These are phyloP conservation scores for Apotomis betuletana DNA, from an alignment of 2,888 invertebrate genomes.

Conservation along the genomic window DNA sequence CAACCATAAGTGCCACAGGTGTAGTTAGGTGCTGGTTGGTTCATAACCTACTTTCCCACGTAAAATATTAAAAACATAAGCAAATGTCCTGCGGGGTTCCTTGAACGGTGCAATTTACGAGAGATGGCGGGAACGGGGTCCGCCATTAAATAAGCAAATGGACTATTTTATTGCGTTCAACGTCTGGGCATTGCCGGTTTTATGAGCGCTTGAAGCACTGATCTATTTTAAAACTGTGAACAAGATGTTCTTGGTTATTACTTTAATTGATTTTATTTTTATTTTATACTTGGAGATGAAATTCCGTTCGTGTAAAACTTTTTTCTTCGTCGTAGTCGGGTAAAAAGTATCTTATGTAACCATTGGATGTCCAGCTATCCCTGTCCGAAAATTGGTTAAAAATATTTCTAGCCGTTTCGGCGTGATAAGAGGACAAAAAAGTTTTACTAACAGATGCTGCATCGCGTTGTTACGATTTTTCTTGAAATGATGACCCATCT, in stretches of 20 bases:
- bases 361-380: too few relatives aligned
- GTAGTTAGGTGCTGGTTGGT: constrained; percentile 37
- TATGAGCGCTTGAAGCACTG: constrained; percentile 11
- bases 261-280: not conserved
- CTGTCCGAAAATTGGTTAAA: too few relatives aligned
- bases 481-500: too few relatives aligned
- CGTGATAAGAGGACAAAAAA: too few relatives aligned
- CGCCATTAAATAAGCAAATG: constrained; percentile 31
- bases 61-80: constrained; percentile 67
- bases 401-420: too few relatives aligned
- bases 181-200: constrained; percentile 15
- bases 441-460: too few relatives aligned
- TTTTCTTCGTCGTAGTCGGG: too few relatives aligned
- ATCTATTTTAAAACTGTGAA: constrained; percentile 12
- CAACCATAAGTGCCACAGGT: constrained; percentile 62
- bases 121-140: constrained; percentile 21
- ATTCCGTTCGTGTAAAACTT: too few relatives aligned
- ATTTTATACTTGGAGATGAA: too few relatives aligned
- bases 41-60: too few relatives aligned
- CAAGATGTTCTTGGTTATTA: not conserved
- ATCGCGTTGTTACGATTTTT: too few relatives aligned
- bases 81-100: constrained; percentile 56
- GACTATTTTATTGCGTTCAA: constrained; percentile 31
- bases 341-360: too few relatives aligned
- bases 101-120: constrained; percentile 45